These are phyloP conservation scores for Tenebrio molitor DNA, from an alignment of 1,140 invertebrate genomes.

Conservation along the genomic window DNA sequence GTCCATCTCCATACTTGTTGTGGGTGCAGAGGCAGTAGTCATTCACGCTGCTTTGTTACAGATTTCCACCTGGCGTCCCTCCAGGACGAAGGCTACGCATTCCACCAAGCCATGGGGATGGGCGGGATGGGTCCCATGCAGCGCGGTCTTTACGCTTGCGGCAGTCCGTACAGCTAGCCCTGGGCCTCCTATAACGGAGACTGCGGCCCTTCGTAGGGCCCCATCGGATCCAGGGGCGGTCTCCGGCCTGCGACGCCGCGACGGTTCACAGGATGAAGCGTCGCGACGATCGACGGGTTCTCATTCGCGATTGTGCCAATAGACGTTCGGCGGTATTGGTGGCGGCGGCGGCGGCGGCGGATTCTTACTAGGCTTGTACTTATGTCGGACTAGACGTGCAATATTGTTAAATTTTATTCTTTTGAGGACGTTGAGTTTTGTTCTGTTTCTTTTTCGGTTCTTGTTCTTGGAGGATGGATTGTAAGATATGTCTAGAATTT, in stretches of 20 bases:
- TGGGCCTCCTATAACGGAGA: constrained; percentile 68
- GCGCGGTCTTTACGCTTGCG: constrained; percentile 67
- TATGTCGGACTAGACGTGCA: too few relatives aligned
- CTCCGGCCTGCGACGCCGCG: constrained; percentile 62
- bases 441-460: too few relatives aligned
- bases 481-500: constrained; percentile 38
- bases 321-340: constrained; percentile 53
- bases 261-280: constrained; percentile 49
- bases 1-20: constrained; percentile 57
- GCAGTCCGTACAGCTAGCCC: constrained; percentile 69
- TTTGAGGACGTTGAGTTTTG: constrained; percentile 26
- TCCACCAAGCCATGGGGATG: constrained; percentile 69
- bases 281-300: constrained; percentile 59
- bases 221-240: constrained; percentile 64
- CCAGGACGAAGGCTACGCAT: constrained; percentile 68
- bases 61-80: constrained; percentile 69
- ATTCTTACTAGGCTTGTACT: constrained; percentile 25
- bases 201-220: constrained; percentile 65
- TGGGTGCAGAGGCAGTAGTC: constrained; percentile 16
- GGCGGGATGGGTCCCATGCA: constrained; percentile 68
- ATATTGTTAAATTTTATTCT: constrained; percentile 50
- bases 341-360: too few relatives aligned
- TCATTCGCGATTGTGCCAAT: too few relatives aligned
- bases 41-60: constrained; percentile 61
- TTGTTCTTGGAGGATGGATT: constrained; percentile 2